A percentile compares a stretch with the other conserved stretches of the same genome.
These are phyloP conservation scores for Poecilia wingei DNA, from an alignment of 2,797 vertebrate species.

Conservation along the genomic window DNA sequence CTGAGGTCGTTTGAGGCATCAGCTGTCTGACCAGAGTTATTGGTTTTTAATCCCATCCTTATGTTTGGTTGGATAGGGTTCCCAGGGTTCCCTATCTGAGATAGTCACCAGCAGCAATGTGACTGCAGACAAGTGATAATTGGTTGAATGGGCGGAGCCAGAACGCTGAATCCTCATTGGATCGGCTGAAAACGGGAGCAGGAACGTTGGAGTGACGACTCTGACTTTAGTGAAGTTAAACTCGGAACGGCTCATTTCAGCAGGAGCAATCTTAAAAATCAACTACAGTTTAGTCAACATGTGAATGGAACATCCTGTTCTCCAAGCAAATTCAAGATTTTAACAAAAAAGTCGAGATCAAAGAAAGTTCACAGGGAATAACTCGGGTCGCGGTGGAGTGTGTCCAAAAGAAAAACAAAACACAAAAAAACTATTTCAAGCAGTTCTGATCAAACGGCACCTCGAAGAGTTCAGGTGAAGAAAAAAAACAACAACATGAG, in stretches of 20 bases:
- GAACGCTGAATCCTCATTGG: neutral
- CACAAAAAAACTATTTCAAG: neutral
- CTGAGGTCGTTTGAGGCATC: slow-evolving; percentile 14
- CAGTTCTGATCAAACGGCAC: slow-evolving; percentile 37
- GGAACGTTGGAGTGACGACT: neutral
- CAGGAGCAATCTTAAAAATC: neutral
- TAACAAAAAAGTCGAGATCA: neutral
- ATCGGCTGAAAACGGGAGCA: neutral
- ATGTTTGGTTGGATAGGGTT: slow-evolving; percentile 12
- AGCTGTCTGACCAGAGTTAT: slow-evolving; percentile 5
- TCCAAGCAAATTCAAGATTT: neutral
- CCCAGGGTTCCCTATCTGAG: slow-evolving; percentile 10
- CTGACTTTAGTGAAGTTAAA: neutral
- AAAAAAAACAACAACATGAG: slow-evolving; percentile 16
- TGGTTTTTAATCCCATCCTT: slow-evolving; percentile 8
- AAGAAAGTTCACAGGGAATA: neutral
- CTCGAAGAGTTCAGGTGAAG: slow-evolving; percentile 30
- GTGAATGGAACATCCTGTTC: neutral
- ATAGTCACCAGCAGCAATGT: neutral
- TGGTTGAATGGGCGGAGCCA: neutral
- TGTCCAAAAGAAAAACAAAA: slow-evolving; percentile 1
- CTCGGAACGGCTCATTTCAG: neutral
- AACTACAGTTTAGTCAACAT: neutral
- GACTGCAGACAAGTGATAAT: slow-evolving; percentile 13
- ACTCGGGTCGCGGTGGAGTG: slow-evolving; percentile 15